These are phyloP conservation scores for Acanthopleura granulata DNA, from an alignment of 2,888 invertebrate genomes.

Conservation along the genomic window DNA sequence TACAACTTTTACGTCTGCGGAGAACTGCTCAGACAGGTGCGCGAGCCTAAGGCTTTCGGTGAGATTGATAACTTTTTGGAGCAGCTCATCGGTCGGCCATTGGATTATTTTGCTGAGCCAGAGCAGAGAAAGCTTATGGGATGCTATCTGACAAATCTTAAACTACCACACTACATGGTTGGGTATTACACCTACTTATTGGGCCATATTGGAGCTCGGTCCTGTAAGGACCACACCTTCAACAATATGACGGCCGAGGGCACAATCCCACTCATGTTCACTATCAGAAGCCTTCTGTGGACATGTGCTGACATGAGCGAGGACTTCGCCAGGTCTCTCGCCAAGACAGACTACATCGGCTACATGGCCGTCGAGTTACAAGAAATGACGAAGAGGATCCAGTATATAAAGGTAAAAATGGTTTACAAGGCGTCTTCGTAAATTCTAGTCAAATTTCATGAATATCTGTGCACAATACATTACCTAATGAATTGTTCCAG, in stretches of 20 bases:
- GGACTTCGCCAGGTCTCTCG: background rate
- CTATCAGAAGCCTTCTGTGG: constrained; percentile 9
- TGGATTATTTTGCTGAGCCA: background rate
- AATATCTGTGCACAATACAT: too few species aligned
- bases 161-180: constrained; percentile 9
- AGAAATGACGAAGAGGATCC: background rate
- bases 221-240: constrained; percentile 4
- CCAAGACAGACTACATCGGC: constrained; percentile 6
- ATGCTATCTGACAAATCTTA: constrained; percentile 8
- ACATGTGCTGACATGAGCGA: constrained; percentile 9
- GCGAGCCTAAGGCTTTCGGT: constrained; percentile 4
- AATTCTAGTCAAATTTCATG: too few species aligned
- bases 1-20: constrained; percentile 17
- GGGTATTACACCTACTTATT: constrained; percentile 11
- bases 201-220: constrained; percentile 1
- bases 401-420: background rate
- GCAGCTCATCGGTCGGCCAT: constrained; percentile 10
- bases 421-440: too few species aligned
- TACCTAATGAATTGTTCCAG: too few species aligned
- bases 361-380: constrained; percentile 9
- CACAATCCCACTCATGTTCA: background rate
- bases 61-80: constrained; percentile 12
- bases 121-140: constrained; percentile 6
- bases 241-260: background rate
- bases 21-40: background rate